Conservation (phyloP, 2,888 invertebrate genomes). For the Hemicrepidius hirtus region DNA sequence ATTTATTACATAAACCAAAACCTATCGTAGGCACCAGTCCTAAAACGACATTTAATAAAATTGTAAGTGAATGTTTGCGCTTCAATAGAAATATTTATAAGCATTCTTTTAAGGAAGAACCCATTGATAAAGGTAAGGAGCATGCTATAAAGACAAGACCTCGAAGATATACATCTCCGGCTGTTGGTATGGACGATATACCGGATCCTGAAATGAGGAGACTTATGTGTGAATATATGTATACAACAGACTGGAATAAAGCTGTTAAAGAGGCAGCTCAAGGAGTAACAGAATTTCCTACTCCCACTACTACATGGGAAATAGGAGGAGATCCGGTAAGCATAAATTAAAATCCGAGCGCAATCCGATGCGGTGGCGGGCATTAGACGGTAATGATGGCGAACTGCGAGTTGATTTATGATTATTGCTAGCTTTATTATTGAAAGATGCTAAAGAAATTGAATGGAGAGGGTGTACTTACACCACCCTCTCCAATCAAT, state of each 20-base stretch:
- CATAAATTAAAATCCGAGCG: no score
- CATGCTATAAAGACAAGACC: conserved; percentile 66
- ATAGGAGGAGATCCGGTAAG: conserved; percentile 6
- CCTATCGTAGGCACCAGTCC: conserved; percentile 65
- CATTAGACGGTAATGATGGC: no score
- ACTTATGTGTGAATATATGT: conserved; percentile 65
- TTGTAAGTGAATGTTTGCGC: conserved; percentile 3
- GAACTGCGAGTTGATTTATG: no score
- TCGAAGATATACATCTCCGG: conserved; percentile 67
- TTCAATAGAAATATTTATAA: not conserved
- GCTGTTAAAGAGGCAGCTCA: conserved; percentile 64
- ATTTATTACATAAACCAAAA: conserved; percentile 64
- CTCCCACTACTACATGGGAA: conserved; percentile 25
- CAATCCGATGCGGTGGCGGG: no score
- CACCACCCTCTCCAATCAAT: no score
- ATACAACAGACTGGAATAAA: conserved; percentile 67
- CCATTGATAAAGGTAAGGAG: conserved; percentile 55
- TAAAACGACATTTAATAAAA: conserved; percentile 44
- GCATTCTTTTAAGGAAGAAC: conserved; percentile 34
- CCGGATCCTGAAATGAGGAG: conserved; percentile 67
- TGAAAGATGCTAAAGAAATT: no score
- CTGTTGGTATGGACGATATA: conserved; percentile 69
- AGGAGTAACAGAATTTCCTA: conserved; percentile 4
- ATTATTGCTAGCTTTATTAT: no score
- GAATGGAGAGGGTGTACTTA: no score